Base-by-base conservation (phyloP, 2,888 invertebrate genomes). In the Polymixis lichenea region DNA sequence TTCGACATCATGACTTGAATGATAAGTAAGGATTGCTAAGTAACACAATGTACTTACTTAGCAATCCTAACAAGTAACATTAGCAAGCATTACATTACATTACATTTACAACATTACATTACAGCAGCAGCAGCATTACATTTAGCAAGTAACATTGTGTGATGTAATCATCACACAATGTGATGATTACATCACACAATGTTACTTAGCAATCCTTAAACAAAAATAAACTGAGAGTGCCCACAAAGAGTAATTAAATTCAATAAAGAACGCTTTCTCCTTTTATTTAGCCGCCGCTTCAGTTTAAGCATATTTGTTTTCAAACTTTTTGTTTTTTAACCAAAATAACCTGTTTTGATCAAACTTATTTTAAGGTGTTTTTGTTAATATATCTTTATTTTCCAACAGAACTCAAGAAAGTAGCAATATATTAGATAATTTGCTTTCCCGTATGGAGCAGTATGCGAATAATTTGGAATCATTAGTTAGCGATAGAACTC, bases 381-480 rank as follows among this genome's bases (percentile, higher is more conserved):
- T 8, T 60, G 28, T 61, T 58, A 77, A 8, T 38, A 60, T 78
- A 58, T 90, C 43, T 46, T 77, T 62, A n/a, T 87, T 84, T 86
- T 80, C 86, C 84, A 75, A 75, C 97, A 99, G 99, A 93, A 98
- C 98, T 90, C 98, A 98, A 94, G 98, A 99, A 95, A 98, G 98
- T 92, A 98, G 99, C 86, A 99, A 99, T 94, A 98, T 99, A 86
- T 97, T 99, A 90, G 99, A 99, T 96, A 99, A 99, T 96, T 97
- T 99, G 80, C 97, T 99, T 69, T 98, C 99, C 75, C 98, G 99
- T 86, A 99, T 99, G 99, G 99, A 99, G 94, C 99, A 99, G 94
- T 99, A 99, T 92, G 99, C 99, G 55, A 99, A 99, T 96, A 99
- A 99, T 95, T 97, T 99, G 94, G 99, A 99, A 96, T 98, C 98